phyloP scores from a whole-genome alignment of 2,888 invertebrate species.

The Anodontia alba region DNA sequence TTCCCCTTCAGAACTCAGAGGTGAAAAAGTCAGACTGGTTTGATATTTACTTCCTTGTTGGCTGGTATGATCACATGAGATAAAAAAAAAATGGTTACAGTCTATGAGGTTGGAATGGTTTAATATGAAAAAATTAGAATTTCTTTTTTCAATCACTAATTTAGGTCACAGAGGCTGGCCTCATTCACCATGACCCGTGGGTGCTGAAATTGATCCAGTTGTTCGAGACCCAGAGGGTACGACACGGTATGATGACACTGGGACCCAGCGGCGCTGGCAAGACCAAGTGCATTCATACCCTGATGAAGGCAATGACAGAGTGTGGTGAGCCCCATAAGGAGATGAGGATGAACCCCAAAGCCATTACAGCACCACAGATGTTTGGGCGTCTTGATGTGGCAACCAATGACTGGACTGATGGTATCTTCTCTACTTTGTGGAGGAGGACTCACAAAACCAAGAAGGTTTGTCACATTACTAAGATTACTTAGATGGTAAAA shows the following conservation, averaged over 20 bases:
- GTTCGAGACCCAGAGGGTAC: slow-evolving; percentile 85
- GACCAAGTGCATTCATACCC: slow-evolving; percentile 94
- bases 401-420: slow-evolving; percentile 99
- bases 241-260: slow-evolving; percentile 85
- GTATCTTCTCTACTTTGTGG: slow-evolving; percentile 98
- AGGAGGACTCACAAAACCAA: slow-evolving; percentile 96
- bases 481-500: no score
- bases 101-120: no score
- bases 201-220: slow-evolving; percentile 96
- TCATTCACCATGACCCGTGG: slow-evolving; percentile 98
- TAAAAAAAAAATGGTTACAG: no score
- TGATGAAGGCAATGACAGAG: slow-evolving; percentile 95
- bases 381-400: slow-evolving; percentile 98
- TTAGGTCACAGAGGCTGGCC: slow-evolving; percentile 86
- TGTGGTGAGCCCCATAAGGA: slow-evolving; percentile 95
- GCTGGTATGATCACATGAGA: no score
- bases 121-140: no score
- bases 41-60: no score
- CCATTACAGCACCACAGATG: slow-evolving; percentile 99
- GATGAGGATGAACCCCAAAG: slow-evolving; percentile 99
- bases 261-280: slow-evolving; percentile 87
- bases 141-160: no score
- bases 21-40: no score
- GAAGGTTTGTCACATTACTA: slow-evolving; percentile 86
- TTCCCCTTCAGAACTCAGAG: no score